Conservation (phyloP, 2,888 invertebrate genomes). For the Metallyticus violacea region DNA sequence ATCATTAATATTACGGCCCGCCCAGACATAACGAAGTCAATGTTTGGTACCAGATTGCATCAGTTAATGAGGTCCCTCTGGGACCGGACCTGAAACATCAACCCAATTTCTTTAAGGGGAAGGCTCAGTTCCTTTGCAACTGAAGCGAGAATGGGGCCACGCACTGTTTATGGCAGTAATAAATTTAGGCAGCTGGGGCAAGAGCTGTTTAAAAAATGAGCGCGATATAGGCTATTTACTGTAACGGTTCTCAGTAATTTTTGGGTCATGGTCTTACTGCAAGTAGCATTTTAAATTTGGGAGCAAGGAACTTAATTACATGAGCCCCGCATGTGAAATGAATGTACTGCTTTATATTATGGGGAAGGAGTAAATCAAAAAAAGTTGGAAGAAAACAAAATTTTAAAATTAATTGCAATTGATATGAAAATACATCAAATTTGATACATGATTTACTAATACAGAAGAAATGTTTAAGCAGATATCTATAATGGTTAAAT, state of each 20-base stretch:
- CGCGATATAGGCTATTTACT: no score
- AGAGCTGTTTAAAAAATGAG: background rate
- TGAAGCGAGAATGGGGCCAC: background rate
- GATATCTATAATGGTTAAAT: no score
- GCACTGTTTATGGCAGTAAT: background rate
- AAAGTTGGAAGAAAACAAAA: no score
- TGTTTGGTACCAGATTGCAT: background rate
- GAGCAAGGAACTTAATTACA: background rate
- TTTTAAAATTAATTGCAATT: no score
- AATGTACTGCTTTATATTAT: no score
- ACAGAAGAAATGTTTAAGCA: no score
- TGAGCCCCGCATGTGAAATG: background rate
- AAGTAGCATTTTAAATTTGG: background rate
- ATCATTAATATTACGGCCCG: background rate
- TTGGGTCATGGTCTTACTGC: background rate
- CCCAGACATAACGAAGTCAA: background rate
- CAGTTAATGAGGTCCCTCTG: background rate
- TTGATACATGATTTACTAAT: no score
- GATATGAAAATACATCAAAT: no score
- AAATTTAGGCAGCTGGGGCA: background rate
- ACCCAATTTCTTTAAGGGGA: background rate
- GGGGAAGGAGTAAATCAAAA: no score
- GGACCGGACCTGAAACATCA: background rate
- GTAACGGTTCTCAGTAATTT: background rate
- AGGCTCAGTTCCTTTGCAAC: background rate